phyloP scores from a whole-genome alignment of 1,140 invertebrate genomes.

The Achatina immaculata region DNA sequence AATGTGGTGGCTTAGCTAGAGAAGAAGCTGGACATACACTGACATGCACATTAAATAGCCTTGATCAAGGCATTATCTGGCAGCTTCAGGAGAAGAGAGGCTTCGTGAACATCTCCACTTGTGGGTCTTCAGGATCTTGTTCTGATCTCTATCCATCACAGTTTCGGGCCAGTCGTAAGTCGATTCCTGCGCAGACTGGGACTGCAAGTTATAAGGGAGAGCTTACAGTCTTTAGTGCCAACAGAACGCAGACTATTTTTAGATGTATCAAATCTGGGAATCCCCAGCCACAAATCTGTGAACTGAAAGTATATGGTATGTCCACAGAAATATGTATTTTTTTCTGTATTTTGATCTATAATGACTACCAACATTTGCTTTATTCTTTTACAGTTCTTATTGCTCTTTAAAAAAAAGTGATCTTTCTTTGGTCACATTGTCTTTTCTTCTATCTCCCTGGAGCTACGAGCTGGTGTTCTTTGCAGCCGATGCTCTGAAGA shows the following conservation, averaged over 20 bases:
- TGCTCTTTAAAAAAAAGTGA: too few relatives aligned
- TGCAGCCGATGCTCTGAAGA: too few relatives aligned
- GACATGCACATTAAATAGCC: not conserved
- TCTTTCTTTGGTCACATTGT: too few relatives aligned
- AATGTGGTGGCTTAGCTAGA: not conserved
- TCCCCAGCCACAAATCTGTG: not conserved
- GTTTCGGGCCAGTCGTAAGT: not conserved
- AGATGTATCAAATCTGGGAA: not conserved
- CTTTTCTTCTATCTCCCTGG: too few relatives aligned
- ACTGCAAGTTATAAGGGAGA: not conserved
- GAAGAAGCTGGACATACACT: not conserved
- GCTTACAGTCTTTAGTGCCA: not conserved
- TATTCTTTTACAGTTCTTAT: too few relatives aligned
- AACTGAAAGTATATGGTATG: not conserved
- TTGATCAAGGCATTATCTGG: not conserved
- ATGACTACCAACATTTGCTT: too few relatives aligned
- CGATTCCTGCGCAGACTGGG: not conserved
- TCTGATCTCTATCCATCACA: not conserved
- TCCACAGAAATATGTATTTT: not conserved
- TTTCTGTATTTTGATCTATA: not conserved
- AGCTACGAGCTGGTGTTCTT: too few relatives aligned
- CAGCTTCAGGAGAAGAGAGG: not conserved
- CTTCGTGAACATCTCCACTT: not conserved
- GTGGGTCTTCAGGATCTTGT: not conserved
- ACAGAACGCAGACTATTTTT: not conserved